Evolutionary conservation across 1,140 invertebrate species (phyloP), one percentile per base, ranked within the genome.

Genomic region (Wasmannia auropunctata): DNA sequence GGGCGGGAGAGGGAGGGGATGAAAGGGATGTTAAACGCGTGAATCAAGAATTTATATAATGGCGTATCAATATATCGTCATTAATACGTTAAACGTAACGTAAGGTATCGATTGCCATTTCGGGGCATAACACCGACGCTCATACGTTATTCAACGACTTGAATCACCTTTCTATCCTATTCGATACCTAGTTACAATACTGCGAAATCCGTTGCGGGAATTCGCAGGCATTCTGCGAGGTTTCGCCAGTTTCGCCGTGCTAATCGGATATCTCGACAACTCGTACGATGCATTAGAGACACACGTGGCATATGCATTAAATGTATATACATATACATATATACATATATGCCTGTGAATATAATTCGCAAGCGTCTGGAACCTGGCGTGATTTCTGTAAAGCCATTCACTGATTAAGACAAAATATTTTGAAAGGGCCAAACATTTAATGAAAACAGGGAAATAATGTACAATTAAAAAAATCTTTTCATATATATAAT

Each of bases 281-380:
- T 49, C 40, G 58, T 43, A 70, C 77, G 65, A 58, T 40, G 79
- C 65, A 58, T 81, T 81, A 81, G 65, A 72, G 51, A 83, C 37
- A 31, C n/a, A 72, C 19, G 25, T 34, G 34, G 67, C 65, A 14
- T 43, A 72, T 58, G 51, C 28, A 25, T 62, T 49, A 70, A 72
- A 83, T 25, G 67, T 22, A 31, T 11, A 14, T 60, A 54, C 6
- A 3, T 22, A 25, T 46, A 14, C 14, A 46, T 46, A 5, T 10
- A 43, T 5, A n/a, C n/a, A n/a, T 22, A 22, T 62, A 37, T 19
- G 60, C 62, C 28, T 16, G 37, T 54, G 14, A 83, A 58, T 25
- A 34, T 72, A 58, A 83, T 83, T 83, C 72, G n/a, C 65, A 31
- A 22, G 37, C 1, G 25, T 19, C 37, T 40, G 25, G 3, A 6